phyloP scores from a whole-genome alignment of 2,797 vertebrate species.

The Knipowitschia caucasica region DNA sequence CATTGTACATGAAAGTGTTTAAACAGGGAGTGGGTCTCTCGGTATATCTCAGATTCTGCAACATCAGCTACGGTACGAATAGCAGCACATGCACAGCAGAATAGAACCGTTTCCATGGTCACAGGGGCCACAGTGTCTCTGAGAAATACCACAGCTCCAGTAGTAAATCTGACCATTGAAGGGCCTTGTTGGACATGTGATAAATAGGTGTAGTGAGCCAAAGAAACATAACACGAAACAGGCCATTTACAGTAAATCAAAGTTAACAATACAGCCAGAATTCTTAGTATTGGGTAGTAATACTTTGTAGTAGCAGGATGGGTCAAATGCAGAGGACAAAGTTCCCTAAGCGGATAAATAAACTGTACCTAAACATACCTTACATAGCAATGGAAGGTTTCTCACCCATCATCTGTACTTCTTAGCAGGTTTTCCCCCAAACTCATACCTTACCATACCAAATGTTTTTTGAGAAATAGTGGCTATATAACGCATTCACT shows the following conservation, averaged over 20 bases:
- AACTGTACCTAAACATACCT: too few species aligned
- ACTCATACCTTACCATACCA: too few species aligned
- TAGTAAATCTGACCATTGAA: slow-evolving; percentile 43
- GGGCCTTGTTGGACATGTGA: slow-evolving; percentile 27
- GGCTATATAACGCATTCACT: too few species aligned
- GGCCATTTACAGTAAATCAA: slow-evolving; percentile 1
- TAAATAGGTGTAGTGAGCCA: slow-evolving; percentile 21
- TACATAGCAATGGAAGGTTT: too few species aligned
- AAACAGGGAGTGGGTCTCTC: not conserved
- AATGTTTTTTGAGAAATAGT: too few species aligned
- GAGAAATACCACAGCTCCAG: slow-evolving; percentile 8
- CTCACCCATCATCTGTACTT: too few species aligned
- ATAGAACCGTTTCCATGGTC: slow-evolving; percentile 19
- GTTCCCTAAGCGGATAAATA: too few species aligned
- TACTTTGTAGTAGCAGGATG: too few species aligned
- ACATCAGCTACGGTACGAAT: not conserved
- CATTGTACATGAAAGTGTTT: not conserved
- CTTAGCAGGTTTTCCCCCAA: too few species aligned
- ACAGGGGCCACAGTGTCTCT: slow-evolving; percentile 9
- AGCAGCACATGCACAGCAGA: slow-evolving; percentile 5
- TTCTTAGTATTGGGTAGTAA: not conserved
- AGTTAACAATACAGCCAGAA: not conserved
- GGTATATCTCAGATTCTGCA: not conserved
- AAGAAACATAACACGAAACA: slow-evolving; percentile 10
- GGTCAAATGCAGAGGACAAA: too few species aligned